Base-by-base conservation (phyloP, 2,888 invertebrate species). In the Dorcus parallelipipedus region DNA sequence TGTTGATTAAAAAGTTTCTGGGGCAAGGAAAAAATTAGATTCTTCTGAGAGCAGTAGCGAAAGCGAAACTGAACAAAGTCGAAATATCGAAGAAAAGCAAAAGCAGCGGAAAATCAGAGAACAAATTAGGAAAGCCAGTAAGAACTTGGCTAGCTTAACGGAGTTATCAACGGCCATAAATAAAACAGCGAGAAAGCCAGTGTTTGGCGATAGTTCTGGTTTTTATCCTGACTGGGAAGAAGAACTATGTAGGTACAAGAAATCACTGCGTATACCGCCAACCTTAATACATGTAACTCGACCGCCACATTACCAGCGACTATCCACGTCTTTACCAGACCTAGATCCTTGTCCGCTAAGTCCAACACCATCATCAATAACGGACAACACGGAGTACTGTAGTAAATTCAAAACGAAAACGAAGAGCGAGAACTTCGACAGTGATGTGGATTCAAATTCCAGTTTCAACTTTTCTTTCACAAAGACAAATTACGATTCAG, bases 151-250 rank as follows among this genome's bases (percentile, higher is more conserved):
- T 14, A 52, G 41, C 8, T 52, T 52, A 38, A 41, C 47, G 9
- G 51, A 55, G 9, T 26, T 52, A 6, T 14, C 53, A 26, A 41
- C 58, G 23, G 42, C 45, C 26, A 53, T 78, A 9, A 71, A 47
- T 70, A 78, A 77, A 63, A 75, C 75, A 9, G 76, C 77, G 2
- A 76, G 74, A 38, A 87, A 87, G 73, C 83, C 86, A n/a, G 79
- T 82, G 38, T 87, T 86, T 71, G 89, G 88, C 3, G 86, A 87
- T 73, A 87, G 87, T 38, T 86, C 86, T 43, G 86, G 87, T 71
- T 89, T 90, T 70, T 83, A 86, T 66, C 90, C 90, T 0, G 90
- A 90, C 0, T 91, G 91, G 91, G 90, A 91, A 77, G 89, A 91
- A 72, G 92, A 92, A 71, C 83, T 93, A 14, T 91, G 89, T 70